Evolutionary conservation across 1,140 invertebrate species (phyloP).

Genomic region (Rhopalosiphum padi): DNA sequence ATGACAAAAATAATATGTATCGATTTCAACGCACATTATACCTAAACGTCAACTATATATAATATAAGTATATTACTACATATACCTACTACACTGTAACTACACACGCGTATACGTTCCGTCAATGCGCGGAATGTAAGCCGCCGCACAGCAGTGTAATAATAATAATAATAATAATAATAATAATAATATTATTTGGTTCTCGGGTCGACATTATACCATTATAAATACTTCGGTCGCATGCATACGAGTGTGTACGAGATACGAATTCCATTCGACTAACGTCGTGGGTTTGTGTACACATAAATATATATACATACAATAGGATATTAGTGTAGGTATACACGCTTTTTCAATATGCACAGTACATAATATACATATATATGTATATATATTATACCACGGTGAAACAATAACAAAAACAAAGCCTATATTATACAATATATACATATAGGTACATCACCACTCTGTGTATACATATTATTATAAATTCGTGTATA

Average conservation of each 20-base stretch:
- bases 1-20: conserved; percentile 8
- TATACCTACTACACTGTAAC: too few species aligned
- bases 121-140: conserved; percentile 3
- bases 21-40: neutral
- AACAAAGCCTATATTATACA: neutral
- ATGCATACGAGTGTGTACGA: neutral
- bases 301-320: neutral
- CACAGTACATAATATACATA: neutral
- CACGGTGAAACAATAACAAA: neutral
- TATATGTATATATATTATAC: neutral
- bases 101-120: neutral
- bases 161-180: conserved; percentile 3
- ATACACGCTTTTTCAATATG: neutral
- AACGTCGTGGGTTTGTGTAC: neutral
- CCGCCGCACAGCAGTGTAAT: neutral
- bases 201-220: neutral
- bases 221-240: neutral
- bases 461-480: too few species aligned
- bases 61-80: too few species aligned
- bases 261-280: neutral
- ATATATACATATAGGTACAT: too few species aligned
- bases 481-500: too few species aligned
- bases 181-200: conserved; percentile 10
- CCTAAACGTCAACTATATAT: neutral
- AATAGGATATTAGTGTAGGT: neutral